Evolutionary conservation across 2,797 vertebrate genomes (phyloP), one percentile per base, ranked within the genome.

Genomic region (Chiloscyllium punctatum): DNA sequence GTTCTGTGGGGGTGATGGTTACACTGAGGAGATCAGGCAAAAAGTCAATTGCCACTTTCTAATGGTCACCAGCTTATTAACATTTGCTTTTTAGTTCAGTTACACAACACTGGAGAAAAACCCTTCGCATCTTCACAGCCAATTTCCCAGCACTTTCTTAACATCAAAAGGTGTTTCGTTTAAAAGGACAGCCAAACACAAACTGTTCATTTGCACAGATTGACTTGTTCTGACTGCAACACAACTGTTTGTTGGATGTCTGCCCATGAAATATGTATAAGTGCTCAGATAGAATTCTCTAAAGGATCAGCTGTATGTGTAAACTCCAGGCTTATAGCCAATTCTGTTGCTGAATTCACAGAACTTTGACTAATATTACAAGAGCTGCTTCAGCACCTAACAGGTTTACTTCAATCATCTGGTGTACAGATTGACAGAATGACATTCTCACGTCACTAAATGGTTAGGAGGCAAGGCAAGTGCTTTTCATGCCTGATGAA

Each of bases 341-440:
- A 25, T 68, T 37, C 57, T 94, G 33, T 27, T 37, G 66, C 90
- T 69, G 66, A 69, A 66, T 69, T 94, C 62, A 37, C 33, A 68
- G 90, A 94, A 94, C 62, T 37, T 92, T 90, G 88, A 91, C 62
- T 91, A 66, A 91, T 62, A 84, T 84, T 84, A 84, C 82, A 62
- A 91, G 27, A 11, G 33, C 90, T 94, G 62, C 62, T 68, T 66
- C 90, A 42, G 66, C 90, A 68, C 62, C n/a, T 37, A 69, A 68
- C 90, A 68, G 16, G 30, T 69, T 94, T 69, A 69, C 66, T 94
- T 94, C n/a, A 13, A 94, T 69, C 90, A 42, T 9, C 62, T 8
- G 11, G 37, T 69, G 6, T 69, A 21, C 16, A 66, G 88, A 66
- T 91, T 57, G 88, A 62, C 87, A 66, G 87, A 53, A 6, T 90